A percentile compares a stretch with the other conserved stretches of the same genome.
Conservation (phyloP, 2,113 vertebrate species). For the Cyanoderma ruficeps region DNA sequence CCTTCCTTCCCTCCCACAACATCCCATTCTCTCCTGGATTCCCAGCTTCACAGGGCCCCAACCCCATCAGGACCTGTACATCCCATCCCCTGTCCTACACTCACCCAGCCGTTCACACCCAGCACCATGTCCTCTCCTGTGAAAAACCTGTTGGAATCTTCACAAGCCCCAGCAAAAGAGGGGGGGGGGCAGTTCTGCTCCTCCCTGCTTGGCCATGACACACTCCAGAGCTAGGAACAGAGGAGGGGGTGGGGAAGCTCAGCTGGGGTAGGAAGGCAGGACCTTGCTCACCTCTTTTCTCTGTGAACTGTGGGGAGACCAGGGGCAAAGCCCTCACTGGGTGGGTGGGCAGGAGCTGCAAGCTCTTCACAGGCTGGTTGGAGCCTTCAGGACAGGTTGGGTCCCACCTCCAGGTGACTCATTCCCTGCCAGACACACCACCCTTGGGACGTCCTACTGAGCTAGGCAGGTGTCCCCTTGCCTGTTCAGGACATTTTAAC, state of each 20-base stretch:
- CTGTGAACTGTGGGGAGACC: neutral
- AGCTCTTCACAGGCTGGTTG: neutral
- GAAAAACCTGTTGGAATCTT: neutral
- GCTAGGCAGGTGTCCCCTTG: neutral
- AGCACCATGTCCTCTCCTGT: neutral
- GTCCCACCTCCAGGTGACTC: neutral
- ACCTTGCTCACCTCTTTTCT: rapidly evolving
- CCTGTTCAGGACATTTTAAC: neutral
- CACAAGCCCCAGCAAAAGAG: neutral
- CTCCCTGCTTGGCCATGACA: neutral
- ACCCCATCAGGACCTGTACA: neutral
- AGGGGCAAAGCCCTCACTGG: neutral
- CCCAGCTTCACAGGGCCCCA: neutral
- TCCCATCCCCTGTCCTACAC: neutral
- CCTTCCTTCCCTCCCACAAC: neutral
- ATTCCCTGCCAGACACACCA: neutral
- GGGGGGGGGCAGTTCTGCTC: neutral
- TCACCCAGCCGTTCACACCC: neutral
- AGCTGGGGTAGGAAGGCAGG: neutral
- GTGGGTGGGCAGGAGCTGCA: neutral
- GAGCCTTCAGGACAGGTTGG: neutral
- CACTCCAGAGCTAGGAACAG: neutral
- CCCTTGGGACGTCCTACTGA: neutral
- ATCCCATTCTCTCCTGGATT: neutral
- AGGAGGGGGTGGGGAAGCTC: neutral